Conservation (phyloP, 2,113 vertebrate species). For the Oryzias javanicus region DNA sequence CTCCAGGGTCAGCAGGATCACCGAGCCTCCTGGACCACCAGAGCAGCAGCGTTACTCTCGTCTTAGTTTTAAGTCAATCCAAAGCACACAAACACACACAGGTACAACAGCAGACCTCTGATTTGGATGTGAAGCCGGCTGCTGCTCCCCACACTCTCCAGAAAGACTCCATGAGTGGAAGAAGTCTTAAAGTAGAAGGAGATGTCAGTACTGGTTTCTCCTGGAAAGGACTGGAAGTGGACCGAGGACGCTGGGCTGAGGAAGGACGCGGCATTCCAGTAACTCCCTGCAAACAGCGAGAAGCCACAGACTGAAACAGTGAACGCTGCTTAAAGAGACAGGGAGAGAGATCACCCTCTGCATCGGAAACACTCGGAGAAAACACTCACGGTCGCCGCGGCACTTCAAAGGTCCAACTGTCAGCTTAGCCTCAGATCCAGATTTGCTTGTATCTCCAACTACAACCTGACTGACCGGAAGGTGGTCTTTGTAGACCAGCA, state of each 20-base stretch:
- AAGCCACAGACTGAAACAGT: too few relatives aligned
- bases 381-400: constrained; percentile 89
- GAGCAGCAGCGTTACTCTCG: too few relatives aligned
- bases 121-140: constrained; percentile 91
- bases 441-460: constrained; percentile 84
- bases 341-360: neutral
- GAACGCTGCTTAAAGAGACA: too few relatives aligned
- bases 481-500: constrained; percentile 94
- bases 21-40: constrained; percentile 73
- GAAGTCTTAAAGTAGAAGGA: constrained; percentile 98
- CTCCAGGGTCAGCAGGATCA: constrained; percentile 89
- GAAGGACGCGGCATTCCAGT: constrained; percentile 93
- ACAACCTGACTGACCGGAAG: constrained; percentile 90
- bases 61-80: too few relatives aligned
- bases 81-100: neutral
- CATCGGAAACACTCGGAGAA: neutral
- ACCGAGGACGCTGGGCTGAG: constrained; percentile 88
- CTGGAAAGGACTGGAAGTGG: constrained; percentile 90
- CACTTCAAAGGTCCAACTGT: constrained; percentile 88
- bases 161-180: constrained; percentile 86
- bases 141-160: constrained; percentile 88
- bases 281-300: constrained; percentile 77
- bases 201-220: constrained; percentile 90
- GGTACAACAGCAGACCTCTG: constrained; percentile 76
- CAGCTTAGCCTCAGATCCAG: constrained; percentile 91